These are phyloP conservation scores for Emydura subglobosa DNA, from an alignment of 2,113 vertebrate species.

Conservation along the genomic window DNA sequence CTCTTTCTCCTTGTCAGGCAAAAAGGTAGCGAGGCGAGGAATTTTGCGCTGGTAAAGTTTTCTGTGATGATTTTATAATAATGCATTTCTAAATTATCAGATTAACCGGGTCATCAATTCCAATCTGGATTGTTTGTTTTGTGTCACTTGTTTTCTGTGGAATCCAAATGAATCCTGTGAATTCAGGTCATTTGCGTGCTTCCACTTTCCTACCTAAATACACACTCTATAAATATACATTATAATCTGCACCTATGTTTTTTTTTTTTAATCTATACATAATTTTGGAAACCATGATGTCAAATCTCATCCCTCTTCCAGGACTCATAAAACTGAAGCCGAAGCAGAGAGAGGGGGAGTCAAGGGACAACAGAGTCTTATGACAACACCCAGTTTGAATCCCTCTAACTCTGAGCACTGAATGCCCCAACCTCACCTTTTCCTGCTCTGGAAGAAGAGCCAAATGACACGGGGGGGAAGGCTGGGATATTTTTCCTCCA, in stretches of 20 bases:
- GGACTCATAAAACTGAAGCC: conserved; percentile 43
- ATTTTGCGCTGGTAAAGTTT: conserved; percentile 39
- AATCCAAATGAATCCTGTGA: conserved; percentile 33
- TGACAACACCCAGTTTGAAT: neutral
- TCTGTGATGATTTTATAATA: conserved; percentile 32
- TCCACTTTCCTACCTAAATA: conserved; percentile 37
- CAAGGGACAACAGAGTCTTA: neutral
- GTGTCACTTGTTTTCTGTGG: conserved; percentile 49
- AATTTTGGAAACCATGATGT: conserved; percentile 18
- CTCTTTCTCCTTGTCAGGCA: conserved; percentile 22
- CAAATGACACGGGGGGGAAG: neutral
- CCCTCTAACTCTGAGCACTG: neutral
- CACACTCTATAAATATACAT: conserved; percentile 32
- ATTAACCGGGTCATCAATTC: conserved; percentile 52
- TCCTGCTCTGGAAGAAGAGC: neutral
- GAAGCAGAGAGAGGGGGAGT: neutral
- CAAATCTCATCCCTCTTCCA: neutral
- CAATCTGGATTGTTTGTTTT: conserved; percentile 35
- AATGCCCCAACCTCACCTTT: neutral
- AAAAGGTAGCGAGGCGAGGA: conserved; percentile 50
- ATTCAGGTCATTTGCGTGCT: conserved; percentile 51
- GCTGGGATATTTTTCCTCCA: neutral
- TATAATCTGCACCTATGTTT: conserved; percentile 49
- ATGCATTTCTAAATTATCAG: conserved; percentile 31
- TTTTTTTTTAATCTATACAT: conserved; percentile 52